These are phyloP conservation scores for Zaprionus ornatus DNA, from an alignment of 1,140 invertebrate genomes.

Conservation along the genomic window DNA sequence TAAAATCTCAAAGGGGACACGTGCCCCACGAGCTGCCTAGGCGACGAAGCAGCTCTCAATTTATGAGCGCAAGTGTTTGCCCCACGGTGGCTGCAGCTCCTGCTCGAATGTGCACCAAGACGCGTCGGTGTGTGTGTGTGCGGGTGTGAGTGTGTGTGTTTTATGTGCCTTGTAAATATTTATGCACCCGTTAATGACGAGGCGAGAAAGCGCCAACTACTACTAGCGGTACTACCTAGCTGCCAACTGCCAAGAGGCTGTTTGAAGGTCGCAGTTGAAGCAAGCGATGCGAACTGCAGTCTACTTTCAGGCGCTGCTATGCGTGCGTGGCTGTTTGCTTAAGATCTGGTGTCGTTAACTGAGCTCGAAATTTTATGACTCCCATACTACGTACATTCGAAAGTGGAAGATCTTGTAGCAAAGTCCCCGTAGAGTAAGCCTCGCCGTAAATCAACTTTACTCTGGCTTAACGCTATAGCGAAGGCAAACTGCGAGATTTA, in stretches of 20 bases:
- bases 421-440: background rate
- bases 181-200: constrained; percentile 74
- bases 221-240: constrained; percentile 26
- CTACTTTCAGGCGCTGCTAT: constrained; percentile 6
- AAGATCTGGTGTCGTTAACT: constrained; percentile 39
- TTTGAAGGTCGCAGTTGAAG: constrained; percentile 40
- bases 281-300: constrained; percentile 31
- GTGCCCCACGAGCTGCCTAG: constrained; percentile 1
- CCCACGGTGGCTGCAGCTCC: constrained; percentile 15
- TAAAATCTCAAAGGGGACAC: constrained; percentile 56
- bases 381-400: background rate
- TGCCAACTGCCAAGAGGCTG: constrained; percentile 46
- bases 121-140: background rate
- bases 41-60: constrained; percentile 45
- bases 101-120: background rate
- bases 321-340: constrained; percentile 10
- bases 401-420: constrained; percentile 1
- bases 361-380: constrained; percentile 30
- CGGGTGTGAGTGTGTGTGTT: constrained; percentile 24
- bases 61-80: constrained; percentile 56
- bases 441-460: background rate
- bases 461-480: background rate
- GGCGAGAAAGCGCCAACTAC: constrained; percentile 39
- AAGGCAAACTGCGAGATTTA: background rate
- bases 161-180: constrained; percentile 77